phyloP scores from a whole-genome alignment of 2,113 vertebrate species.

The Rafetus swinhoei region DNA sequence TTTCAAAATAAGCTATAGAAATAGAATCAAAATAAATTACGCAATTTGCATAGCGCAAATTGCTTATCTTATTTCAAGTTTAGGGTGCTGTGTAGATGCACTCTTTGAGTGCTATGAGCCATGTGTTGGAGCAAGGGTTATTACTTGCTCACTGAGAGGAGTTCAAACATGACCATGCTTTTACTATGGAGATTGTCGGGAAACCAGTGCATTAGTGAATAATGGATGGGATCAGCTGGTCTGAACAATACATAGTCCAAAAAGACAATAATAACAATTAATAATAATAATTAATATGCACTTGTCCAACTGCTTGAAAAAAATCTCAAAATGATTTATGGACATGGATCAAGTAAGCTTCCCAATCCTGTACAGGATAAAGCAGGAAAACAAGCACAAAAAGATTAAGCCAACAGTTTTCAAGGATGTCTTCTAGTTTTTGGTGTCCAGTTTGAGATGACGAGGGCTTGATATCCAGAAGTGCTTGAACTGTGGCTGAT shows the following conservation, averaged over 20 bases:
- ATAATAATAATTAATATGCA: not conserved
- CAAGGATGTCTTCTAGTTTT: not conserved
- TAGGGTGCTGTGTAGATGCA: no score
- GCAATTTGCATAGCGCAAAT: no score
- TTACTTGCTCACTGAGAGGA: not conserved
- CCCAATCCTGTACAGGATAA: not conserved
- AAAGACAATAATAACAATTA: not conserved
- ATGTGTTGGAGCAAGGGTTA: not conserved
- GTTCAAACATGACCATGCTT: not conserved
- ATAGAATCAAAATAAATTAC: no score
- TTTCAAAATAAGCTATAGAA: no score
- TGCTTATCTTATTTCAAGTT: no score
- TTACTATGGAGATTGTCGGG: not conserved
- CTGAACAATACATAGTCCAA: not conserved
- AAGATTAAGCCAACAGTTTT: not conserved
- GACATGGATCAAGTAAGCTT: not conserved
- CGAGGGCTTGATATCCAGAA: not conserved
- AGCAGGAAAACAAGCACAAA: not conserved
- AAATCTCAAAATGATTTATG: not conserved
- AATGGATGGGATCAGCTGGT: not conserved
- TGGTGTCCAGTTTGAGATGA: not conserved
- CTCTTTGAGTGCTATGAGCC: not conserved
- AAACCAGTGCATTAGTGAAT: not conserved
- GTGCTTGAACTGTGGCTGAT: not conserved
- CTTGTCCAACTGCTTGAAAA: not conserved